Percentiles rank a stretch among this genome's conserved stretches.
These are phyloP conservation scores for Incurvaria masculella DNA, from an alignment of 2,888 invertebrate genomes.

Conservation along the genomic window DNA sequence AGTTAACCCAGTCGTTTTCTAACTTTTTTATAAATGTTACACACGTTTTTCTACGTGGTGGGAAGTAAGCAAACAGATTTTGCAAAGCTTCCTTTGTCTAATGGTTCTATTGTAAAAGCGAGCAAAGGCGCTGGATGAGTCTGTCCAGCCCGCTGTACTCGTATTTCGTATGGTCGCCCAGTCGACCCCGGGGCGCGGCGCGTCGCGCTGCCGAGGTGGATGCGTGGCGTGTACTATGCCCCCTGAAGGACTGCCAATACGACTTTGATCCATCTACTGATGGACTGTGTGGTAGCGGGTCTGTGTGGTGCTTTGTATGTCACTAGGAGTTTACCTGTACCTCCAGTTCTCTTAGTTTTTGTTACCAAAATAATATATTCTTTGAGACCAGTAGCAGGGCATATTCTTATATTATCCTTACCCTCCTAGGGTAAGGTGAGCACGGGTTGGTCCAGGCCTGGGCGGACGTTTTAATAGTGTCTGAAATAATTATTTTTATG, in stretches of 20 bases:
- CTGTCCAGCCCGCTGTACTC: not conserved
- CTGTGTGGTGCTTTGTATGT: conserved; percentile 9
- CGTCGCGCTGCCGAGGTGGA: too few relatives aligned
- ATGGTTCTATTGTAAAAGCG: conserved; percentile 9
- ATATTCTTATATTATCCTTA: not conserved
- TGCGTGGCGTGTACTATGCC: conserved; percentile 17
- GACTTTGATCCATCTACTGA: conserved; percentile 14
- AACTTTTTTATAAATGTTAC: too few relatives aligned
- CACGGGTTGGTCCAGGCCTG: not conserved
- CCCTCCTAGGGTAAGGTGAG: not conserved
- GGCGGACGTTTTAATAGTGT: conserved; percentile 2
- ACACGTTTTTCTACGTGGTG: too few relatives aligned
- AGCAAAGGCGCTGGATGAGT: conserved; percentile 10
- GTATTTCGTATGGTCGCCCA: too few relatives aligned
- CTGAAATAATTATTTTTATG: not conserved
- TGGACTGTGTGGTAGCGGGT: conserved; percentile 8
- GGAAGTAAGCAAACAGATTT: too few relatives aligned
- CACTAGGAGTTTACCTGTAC: conserved; percentile 6
- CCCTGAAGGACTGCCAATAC: conserved; percentile 9
- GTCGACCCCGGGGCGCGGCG: conserved; percentile 6
- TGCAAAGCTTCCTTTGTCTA: too few relatives aligned
- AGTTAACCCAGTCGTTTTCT: too few relatives aligned
- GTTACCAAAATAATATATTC: conserved; percentile 2
- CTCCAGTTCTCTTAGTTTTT: not conserved
- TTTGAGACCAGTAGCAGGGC: not conserved